A percentile compares a stretch with the other conserved stretches of the same genome.
phyloP scores from a whole-genome alignment of 2,888 invertebrate species.

The Anarsia innoxiella region DNA sequence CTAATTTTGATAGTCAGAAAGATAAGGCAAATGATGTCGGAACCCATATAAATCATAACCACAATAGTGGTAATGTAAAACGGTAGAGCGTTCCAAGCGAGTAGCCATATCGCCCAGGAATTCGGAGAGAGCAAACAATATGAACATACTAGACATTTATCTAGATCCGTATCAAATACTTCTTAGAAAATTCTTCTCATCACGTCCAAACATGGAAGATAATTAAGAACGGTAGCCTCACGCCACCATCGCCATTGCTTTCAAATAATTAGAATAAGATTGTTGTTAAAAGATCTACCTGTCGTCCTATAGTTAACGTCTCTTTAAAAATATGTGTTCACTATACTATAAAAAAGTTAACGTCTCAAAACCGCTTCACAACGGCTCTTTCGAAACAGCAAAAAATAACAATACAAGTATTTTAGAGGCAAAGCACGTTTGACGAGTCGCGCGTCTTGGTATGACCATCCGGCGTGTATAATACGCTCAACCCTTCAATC shows the following conservation, averaged over 20 bases:
- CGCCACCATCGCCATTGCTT: no score
- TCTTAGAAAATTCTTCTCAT: neutral
- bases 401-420: constrained; percentile 25
- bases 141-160: neutral
- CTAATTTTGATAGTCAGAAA: neutral
- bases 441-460: constrained; percentile 19
- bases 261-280: no score
- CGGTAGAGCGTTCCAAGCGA: constrained; percentile 7
- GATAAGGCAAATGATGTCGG: constrained; percentile 8
- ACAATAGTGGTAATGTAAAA: neutral
- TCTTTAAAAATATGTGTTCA: no score
- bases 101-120: constrained; percentile 8
- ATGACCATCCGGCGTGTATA: constrained; percentile 21
- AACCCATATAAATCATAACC: constrained; percentile 1
- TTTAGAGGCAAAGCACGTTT: constrained; percentile 29
- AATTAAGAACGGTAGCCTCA: no score
- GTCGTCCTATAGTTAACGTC: no score
- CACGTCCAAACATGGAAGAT: no score
- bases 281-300: no score
- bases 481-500: constrained; percentile 17
- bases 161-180: constrained; percentile 2
- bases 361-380: constrained; percentile 11
- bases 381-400: constrained; percentile 18
- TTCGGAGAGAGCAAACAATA: constrained; percentile 10
- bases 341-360: no score